Evolutionary conservation across 2,888 invertebrate species (phyloP), one percentile per base, ranked within the genome.

Genomic region (Melanostoma scalare): DNA sequence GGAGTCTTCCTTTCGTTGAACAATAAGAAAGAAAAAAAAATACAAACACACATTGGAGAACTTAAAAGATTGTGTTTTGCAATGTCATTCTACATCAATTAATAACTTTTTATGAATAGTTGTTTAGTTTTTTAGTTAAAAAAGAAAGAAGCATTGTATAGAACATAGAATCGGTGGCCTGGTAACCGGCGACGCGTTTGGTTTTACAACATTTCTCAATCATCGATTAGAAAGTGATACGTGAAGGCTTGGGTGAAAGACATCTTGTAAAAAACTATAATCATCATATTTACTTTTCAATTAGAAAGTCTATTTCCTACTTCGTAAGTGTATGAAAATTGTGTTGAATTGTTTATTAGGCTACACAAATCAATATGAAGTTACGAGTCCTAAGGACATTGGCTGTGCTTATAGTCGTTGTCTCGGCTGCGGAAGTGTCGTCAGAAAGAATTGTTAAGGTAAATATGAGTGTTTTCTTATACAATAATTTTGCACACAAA

Each of bases 401-500:
- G 40, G 30, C 35, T 5, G 30, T 76, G 6, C 38, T 33, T 8
- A 6, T 69, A 3, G 40, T 40, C 4, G 8, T 69, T 61, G 40
- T 40, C 2, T 35, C 46, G 5, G 40, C 61, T 76, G 10, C 76
- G n/a, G 55, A 40, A n/a, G 35, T 20, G 20, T 20, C 69, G 30
- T n/a, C 60, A n/a, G 61, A 46, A 44, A 55, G 76, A 42, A 61
- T n/a, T 48, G 55, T 76, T 10, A 42, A 69, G 69, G 76, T 76
- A 58, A 9, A 53, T 67, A 44, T 8, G 4, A 4, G 8, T 46
- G 10, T 20, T 20, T 20, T 20, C 20, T 1, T 1, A 20, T 20
- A 20, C 20, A 0, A 20, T 1, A 20, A 20, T 20, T 20, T 20
- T 20, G 20, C 20, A 20, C 1, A 1, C 0, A 20, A 20, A 20